A percentile compares a stretch with the other conserved stretches of the same genome.
Evolutionary conservation across 2,113 vertebrate genomes (phyloP).

Genomic region (mouse (Mus musculus)): GRCm39 chr9:60006501-60007000

Average conservation of each 20-base stretch:
- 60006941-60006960: not conserved
- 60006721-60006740: not conserved
- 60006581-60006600: not conserved
- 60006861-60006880: not conserved
- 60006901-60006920: not conserved
- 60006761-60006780: not conserved
- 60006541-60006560: not conserved
- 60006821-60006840: not conserved
- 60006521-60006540: not conserved
- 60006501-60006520: not conserved
- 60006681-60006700: not conserved
- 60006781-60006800: not conserved
- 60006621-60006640: not conserved
- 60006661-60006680: not conserved
- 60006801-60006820: not conserved
- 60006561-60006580: not conserved
- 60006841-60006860: not conserved
- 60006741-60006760: not conserved
- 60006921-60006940: not conserved
- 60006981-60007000: not conserved
- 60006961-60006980: not conserved
- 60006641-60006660: not conserved
- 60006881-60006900: not conserved
- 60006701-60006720: not conserved
- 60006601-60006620: not conserved